A percentile compares a stretch with the other conserved stretches of the same genome.
Conservation (phyloP, 1,140 invertebrate species). For the Leptinotarsa defecta region DNA sequence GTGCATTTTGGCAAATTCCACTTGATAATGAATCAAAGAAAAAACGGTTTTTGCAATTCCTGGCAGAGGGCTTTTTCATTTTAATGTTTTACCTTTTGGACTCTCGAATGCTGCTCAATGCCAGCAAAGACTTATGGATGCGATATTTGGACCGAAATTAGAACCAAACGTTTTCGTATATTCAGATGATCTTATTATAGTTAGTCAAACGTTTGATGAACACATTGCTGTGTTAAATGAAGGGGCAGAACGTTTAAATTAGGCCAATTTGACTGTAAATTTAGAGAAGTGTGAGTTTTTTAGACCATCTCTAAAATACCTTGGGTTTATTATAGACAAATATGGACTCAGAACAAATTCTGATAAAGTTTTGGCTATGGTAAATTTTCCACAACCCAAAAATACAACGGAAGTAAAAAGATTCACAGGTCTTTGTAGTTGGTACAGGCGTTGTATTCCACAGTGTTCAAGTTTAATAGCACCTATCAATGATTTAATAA, state of each 20-base stretch:
- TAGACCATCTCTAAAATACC: constrained; percentile 19
- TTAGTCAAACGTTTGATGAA: constrained; percentile 46
- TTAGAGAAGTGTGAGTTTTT: constrained; percentile 38
- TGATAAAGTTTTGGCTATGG: constrained; percentile 40
- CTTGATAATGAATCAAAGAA: constrained; percentile 36
- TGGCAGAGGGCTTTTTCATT: constrained; percentile 51
- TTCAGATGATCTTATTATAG: constrained; percentile 53
- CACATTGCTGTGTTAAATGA: constrained; percentile 39
- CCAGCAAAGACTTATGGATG: constrained; percentile 55
- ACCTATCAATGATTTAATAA: constrained; percentile 52
- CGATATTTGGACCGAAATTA: constrained; percentile 49
- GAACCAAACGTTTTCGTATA: constrained; percentile 47
- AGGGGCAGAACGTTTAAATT: constrained; percentile 37
- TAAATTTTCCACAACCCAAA: constrained; percentile 48
- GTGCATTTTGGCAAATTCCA: constrained; percentile 53
- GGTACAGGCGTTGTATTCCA: constrained; percentile 54
- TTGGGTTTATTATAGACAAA: constrained; percentile 24
- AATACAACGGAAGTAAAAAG: constrained; percentile 48
- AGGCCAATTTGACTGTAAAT: constrained; percentile 40
- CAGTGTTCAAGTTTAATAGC: constrained; percentile 50
- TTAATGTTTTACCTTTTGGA: constrained; percentile 53
- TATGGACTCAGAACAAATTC: constrained; percentile 14
- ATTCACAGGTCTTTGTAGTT: constrained; percentile 54
- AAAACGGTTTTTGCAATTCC: constrained; percentile 56
- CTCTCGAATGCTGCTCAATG: constrained; percentile 53